Percentiles rank a stretch among this genome's conserved stretches.
phyloP scores from a whole-genome alignment of 2,113 vertebrate genomes.

The Heliornis fulica region DNA sequence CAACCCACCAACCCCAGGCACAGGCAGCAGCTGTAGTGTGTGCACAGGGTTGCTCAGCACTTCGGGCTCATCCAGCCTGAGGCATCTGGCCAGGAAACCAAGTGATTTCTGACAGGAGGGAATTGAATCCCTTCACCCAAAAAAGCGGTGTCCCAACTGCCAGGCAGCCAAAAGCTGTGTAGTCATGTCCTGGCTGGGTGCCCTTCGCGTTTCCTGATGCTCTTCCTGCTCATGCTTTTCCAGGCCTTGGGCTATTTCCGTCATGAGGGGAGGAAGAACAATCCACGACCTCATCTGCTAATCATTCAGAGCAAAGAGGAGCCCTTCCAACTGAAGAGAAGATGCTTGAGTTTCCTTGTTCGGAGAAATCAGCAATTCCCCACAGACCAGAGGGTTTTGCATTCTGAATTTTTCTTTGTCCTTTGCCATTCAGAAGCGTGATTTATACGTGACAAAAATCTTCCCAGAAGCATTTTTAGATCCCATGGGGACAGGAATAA shows the following conservation, averaged over 20 bases:
- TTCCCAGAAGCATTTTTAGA: background rate
- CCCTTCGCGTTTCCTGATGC: background rate
- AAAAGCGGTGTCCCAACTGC: background rate
- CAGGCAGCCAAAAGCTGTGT: background rate
- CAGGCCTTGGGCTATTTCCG: conserved; percentile 30
- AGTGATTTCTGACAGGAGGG: background rate
- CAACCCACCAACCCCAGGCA: background rate
- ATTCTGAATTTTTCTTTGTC: background rate
- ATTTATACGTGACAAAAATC: background rate
- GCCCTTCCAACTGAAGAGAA: background rate
- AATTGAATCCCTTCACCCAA: background rate
- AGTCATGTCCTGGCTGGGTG: conserved; percentile 3
- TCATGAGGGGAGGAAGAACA: background rate
- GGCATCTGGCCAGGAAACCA: background rate
- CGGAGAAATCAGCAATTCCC: background rate
- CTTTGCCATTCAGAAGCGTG: background rate
- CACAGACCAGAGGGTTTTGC: background rate
- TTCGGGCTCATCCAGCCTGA: background rate
- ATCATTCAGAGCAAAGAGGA: background rate
- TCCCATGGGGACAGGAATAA: background rate
- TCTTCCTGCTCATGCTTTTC: conserved; percentile 40
- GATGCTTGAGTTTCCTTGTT: background rate
- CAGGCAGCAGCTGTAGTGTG: background rate
- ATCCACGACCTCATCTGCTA: background rate
- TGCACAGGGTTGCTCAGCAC: background rate